Base-by-base conservation (phyloP, 2,797 vertebrate species). In the Pagetopsis macropterus region DNA sequence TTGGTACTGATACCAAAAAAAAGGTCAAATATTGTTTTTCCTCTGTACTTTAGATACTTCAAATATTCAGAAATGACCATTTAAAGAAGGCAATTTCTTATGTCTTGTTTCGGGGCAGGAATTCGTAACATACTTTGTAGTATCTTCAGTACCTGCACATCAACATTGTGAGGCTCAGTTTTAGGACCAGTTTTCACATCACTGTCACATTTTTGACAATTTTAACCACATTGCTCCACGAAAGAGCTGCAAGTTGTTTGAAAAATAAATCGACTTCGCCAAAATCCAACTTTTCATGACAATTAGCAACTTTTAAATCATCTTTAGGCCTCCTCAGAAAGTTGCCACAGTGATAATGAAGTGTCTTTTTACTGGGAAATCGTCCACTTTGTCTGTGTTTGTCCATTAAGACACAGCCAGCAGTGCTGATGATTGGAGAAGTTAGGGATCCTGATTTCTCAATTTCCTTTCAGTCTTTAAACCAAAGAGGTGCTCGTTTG, bases 381-480 rank as follows among this genome's bases (percentile, higher is more conserved):
- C 5, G 6, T 62, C 64, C 37, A 40, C 55, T 14, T 54, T 46
- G 52, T 76, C 49, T 14, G 21, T 9, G 8, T 3, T 15, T 11
- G 55, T 72, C 50, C 41, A 2, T 75, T 37, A 41, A 21, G 19
- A 65, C 11, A 6, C 23, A 66, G 15, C 44, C 41, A 9, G 45
- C 13, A 44, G 19, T 16, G 51, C 2, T 40, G 11, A 64, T n/a
- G 56, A 46, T 51, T 0, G 7, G 11, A 56, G 58, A 73, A 46
- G 52, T 62, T 27, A 23, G 1, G 3, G 1, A 16, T 56, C 19
- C 23, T 15, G 65, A 57, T 63, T 63, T 44, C 15, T 51, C 52
- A 48, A 46, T 58, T 58, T 82, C 64, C 59, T 69, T 40, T 71
- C 44, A 68, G 65, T 80, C 72, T 56, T 5, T 55, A 10, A 67